Evolutionary conservation across 2,888 invertebrate genomes (phyloP).

Genomic region (Hypercompe scribonia): DNA sequence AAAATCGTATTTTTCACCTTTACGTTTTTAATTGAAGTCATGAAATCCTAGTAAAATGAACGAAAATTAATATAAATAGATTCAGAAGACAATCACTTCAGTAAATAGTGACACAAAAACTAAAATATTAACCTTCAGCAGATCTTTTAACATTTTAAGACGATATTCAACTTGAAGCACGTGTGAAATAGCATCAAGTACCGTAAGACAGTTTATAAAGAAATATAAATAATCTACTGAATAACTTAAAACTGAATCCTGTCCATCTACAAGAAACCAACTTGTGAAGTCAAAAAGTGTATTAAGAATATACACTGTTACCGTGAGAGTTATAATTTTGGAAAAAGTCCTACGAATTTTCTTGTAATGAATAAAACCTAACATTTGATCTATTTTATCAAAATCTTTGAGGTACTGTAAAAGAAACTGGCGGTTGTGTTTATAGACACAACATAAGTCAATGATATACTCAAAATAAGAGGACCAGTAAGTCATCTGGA

Average conservation of each 20-base stretch:
- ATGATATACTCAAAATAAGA: slow-evolving; percentile 44
- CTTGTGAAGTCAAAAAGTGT: slow-evolving; percentile 4
- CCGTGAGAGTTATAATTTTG: background rate
- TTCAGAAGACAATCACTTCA: background rate
- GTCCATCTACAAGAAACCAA: slow-evolving; percentile 21
- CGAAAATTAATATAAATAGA: background rate
- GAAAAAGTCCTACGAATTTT: slow-evolving; percentile 12
- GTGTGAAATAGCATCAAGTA: slow-evolving; percentile 41
- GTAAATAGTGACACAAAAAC: background rate
- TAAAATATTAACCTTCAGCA: slow-evolving; percentile 14
- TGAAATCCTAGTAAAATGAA: background rate
- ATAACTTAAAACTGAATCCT: slow-evolving; percentile 23
- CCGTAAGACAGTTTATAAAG: slow-evolving; percentile 42
- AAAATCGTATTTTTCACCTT: background rate
- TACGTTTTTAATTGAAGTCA: background rate
- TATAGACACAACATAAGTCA: slow-evolving; percentile 46
- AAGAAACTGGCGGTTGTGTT: slow-evolving; percentile 29
- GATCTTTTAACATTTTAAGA: slow-evolving; percentile 30
- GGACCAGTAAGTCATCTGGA: slow-evolving; percentile 37
- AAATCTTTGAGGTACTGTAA: slow-evolving; percentile 15
- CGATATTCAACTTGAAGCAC: slow-evolving; percentile 50
- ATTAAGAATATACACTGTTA: background rate
- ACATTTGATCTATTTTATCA: slow-evolving; percentile 17
- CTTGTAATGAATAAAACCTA: slow-evolving; percentile 15
- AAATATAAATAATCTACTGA: slow-evolving; percentile 45